Evolutionary conservation across 2,888 invertebrate genomes (phyloP), one percentile per base, ranked within the genome.

Genomic region (Drosophila kambysellisi): DNA sequence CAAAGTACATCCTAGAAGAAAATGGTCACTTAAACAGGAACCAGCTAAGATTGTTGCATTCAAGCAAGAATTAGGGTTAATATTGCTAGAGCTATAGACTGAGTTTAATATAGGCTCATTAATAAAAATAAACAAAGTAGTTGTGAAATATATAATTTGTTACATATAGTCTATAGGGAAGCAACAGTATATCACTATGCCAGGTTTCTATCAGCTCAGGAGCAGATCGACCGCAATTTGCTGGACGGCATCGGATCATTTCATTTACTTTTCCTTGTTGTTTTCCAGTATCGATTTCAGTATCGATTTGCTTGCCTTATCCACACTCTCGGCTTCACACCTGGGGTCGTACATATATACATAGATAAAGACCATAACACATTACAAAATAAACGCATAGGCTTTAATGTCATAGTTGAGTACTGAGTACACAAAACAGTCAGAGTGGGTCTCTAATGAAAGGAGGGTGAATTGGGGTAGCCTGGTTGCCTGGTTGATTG

Each of bases 401-500:
- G 8, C 20, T 46, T 4, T 15, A 12, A 15, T 46, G 46, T 25
- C 15, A 46, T 15, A 15, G 46, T 25, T 46, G 46, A 46, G 11
- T n/a, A 11, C 1, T 11, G 15, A 25, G 20, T 46, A 39, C 8
- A 39, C 17, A 39, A 8, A 17, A 46, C 46, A 15, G 8, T 15
- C 4, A 2, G 15, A 8, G 46, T 15, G 15, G 20, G 29, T 15
- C 29, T 52, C 57, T 63, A 67, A 71, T 71, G 63, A 77, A 64
- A 58, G 60, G 57, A 58, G 58, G 30, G 63, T 60, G 63, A 52
- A 70, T 33, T 53, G 61, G 57, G 62, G 69, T 17, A 7, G 39
- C 3, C 7, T 6, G 25, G 25, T 51, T 20, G 41, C 4, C 9
- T 43, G 43, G 70, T 78, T 85, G 83, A 81, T 71, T 84, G 83